phyloP scores from a whole-genome alignment of 37 sponge, comb jelly and placozoan species.

The Aplysina aerophoba region DNA sequence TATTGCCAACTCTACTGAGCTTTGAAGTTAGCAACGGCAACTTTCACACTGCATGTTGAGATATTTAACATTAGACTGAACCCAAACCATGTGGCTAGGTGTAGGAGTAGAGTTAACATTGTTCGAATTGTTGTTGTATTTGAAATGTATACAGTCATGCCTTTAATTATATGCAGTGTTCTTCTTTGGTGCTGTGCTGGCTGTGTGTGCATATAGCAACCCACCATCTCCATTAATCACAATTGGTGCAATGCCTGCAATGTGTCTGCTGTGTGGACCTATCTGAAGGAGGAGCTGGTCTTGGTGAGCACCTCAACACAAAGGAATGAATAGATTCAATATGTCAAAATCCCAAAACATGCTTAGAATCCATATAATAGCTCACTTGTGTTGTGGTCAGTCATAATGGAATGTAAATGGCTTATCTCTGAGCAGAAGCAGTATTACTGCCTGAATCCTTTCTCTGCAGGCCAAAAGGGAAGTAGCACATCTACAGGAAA shows the following conservation, averaged over 20 bases:
- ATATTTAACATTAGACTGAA: too few relatives aligned
- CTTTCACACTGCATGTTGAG: too few relatives aligned
- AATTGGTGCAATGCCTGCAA: slow-evolving; percentile 90
- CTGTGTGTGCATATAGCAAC: slow-evolving; percentile 35
- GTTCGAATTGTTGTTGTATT: too few relatives aligned
- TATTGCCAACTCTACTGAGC: too few relatives aligned
- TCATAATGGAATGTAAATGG: not conserved
- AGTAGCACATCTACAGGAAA: slow-evolving; percentile 53
- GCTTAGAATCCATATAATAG: not conserved
- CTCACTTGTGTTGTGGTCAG: not conserved
- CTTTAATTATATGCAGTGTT: too few relatives aligned
- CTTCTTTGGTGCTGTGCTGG: too few relatives aligned
- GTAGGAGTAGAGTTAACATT: too few relatives aligned
- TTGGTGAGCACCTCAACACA: slow-evolving; percentile 46
- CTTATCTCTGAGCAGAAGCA: not conserved
- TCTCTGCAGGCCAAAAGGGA: slow-evolving; percentile 48
- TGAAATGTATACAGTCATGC: too few relatives aligned
- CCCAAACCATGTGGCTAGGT: too few relatives aligned
- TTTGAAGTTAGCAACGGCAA: too few relatives aligned
- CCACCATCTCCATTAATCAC: slow-evolving; percentile 93
- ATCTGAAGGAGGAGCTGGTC: slow-evolving; percentile 68
- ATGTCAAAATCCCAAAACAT: not conserved
- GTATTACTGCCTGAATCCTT: not conserved
- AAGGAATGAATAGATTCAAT: too few relatives aligned
- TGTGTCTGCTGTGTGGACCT: slow-evolving; percentile 66